phyloP scores from a whole-genome alignment of 92 coral and sea anemone species.

The Zoanthus sansibaricus region DNA sequence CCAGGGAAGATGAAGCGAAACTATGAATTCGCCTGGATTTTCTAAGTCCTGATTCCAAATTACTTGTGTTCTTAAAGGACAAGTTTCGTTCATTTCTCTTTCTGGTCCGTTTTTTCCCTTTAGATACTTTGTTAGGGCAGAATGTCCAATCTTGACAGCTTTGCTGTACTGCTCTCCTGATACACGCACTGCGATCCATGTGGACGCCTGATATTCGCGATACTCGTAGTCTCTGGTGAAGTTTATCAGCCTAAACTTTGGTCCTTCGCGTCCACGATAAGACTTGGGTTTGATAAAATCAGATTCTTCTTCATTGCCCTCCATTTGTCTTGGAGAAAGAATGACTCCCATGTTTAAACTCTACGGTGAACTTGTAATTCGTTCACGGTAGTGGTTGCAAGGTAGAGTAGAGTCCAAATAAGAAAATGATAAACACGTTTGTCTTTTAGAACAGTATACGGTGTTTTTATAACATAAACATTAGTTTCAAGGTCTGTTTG shows the following conservation, averaged over 20 bases:
- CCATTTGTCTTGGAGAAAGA: not conserved
- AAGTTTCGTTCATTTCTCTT: constrained; percentile 70
- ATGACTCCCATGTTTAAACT: constrained; percentile 6
- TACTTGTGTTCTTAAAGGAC: constrained; percentile 75
- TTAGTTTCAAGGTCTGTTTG: too few species aligned
- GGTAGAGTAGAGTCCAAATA: too few species aligned
- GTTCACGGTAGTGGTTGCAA: too few species aligned
- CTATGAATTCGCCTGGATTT: constrained; percentile 66
- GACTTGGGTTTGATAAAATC: constrained; percentile 70
- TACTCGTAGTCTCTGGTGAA: constrained; percentile 81
- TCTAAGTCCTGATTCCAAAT: constrained; percentile 53
- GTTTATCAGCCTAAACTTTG: constrained; percentile 76
- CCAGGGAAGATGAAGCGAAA: constrained; percentile 81
- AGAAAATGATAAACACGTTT: too few species aligned
- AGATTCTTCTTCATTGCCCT: constrained; percentile 55
- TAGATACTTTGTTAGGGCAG: constrained; percentile 72
- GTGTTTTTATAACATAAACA: too few species aligned
- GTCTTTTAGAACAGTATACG: too few species aligned
- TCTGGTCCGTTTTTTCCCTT: constrained; percentile 85
- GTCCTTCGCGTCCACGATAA: constrained; percentile 87
- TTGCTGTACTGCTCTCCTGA: constrained; percentile 60
- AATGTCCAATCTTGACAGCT: constrained; percentile 69
- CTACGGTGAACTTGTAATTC: too few species aligned
- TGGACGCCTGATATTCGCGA: constrained; percentile 75
- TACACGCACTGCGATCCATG: constrained; percentile 79